These are phyloP conservation scores for Megaceryle maxima DNA, from an alignment of 2,113 vertebrate species.

Conservation along the genomic window DNA sequence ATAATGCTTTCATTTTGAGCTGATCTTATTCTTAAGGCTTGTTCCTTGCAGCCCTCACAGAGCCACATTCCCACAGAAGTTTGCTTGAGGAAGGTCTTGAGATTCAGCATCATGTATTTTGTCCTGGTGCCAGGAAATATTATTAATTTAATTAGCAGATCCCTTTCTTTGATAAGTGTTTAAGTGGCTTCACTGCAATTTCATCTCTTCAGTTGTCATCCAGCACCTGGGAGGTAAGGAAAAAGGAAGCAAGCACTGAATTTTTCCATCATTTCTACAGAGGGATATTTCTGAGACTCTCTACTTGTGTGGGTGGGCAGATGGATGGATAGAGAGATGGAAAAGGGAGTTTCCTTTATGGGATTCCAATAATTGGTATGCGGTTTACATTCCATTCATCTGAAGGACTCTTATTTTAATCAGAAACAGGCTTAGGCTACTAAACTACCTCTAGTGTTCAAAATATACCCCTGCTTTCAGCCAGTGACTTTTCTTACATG, in stretches of 20 bases:
- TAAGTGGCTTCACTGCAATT: constrained; percentile 40
- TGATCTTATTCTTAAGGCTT: not conserved
- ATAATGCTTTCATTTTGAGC: not conserved
- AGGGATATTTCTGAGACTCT: constrained; percentile 45
- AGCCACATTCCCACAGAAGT: constrained; percentile 21
- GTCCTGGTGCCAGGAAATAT: constrained; percentile 21
- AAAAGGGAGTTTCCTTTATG: constrained; percentile 74
- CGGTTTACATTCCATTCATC: constrained; percentile 72
- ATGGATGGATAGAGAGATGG: constrained; percentile 61
- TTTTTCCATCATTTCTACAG: constrained; percentile 54
- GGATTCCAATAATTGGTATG: constrained; percentile 72
- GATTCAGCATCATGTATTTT: constrained; percentile 17
- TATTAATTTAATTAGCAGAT: constrained; percentile 46
- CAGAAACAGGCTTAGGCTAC: constrained; percentile 63
- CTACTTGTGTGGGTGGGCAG: constrained; percentile 52
- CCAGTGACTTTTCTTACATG: constrained; percentile 1
- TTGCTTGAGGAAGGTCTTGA: not conserved
- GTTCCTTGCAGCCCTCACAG: constrained; percentile 5
- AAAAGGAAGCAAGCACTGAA: not conserved
- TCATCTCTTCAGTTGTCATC: constrained; percentile 39
- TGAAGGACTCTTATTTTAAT: constrained; percentile 65
- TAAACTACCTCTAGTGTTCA: constrained; percentile 51
- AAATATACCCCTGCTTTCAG: not conserved
- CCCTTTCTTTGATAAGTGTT: constrained; percentile 43
- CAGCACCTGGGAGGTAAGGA: constrained; percentile 38